Evolutionary conservation across 37 sponge, comb jelly and placozoan genomes (phyloP).

Genomic region (Cladorhizidae sp.): DNA sequence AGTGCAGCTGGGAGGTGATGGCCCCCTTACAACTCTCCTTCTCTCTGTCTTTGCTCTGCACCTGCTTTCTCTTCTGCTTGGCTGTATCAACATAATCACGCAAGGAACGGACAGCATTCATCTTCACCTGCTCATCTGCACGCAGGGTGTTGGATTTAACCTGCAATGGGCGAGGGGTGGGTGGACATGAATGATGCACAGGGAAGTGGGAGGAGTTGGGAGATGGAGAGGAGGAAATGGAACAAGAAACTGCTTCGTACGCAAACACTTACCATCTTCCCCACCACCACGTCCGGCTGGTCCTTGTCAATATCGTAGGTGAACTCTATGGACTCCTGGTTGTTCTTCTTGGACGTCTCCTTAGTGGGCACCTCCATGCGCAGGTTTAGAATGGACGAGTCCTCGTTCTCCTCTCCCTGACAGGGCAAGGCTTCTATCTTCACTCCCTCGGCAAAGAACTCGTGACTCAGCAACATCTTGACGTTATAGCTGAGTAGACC

Average conservation of each 20-base stretch:
- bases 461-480: constrained; percentile 72
- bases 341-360: constrained; percentile 45
- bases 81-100: constrained; percentile 35
- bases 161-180: neutral
- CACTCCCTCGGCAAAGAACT: constrained; percentile 82
- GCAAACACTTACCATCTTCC: constrained; percentile 72
- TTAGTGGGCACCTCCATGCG: constrained; percentile 48
- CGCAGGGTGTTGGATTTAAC: constrained; percentile 43
- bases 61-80: constrained; percentile 28
- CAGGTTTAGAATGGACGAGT: constrained; percentile 22
- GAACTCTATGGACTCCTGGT: constrained; percentile 68
- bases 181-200: neutral
- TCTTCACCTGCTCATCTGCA: constrained; percentile 19
- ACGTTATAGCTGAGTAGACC: constrained; percentile 67
- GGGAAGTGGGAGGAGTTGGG: neutral
- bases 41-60: neutral
- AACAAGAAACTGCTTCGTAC: too few relatives aligned
- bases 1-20: neutral
- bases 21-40: neutral
- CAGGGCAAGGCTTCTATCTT: constrained; percentile 64
- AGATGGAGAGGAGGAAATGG: too few relatives aligned
- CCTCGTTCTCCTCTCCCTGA: constrained; percentile 9
- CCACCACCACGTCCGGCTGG: constrained; percentile 66
- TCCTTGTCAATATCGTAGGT: constrained; percentile 72
- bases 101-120: constrained; percentile 24